Evolutionary conservation across 2,888 invertebrate species (phyloP), one percentile per base, ranked within the genome.

Genomic region (Ophioninae sp.): DNA sequence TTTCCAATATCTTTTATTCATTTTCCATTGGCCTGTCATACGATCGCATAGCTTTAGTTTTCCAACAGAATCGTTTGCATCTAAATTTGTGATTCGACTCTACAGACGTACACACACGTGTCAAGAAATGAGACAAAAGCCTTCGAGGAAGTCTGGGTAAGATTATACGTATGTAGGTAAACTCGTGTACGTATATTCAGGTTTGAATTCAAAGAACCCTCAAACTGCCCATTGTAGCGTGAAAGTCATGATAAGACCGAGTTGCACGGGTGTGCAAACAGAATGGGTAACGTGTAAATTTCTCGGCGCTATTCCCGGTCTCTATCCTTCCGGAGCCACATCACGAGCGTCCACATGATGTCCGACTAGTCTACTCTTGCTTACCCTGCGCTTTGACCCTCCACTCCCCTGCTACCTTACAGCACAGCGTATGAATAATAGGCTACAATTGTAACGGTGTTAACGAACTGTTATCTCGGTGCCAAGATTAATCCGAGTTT

Each of bases 201-300:
- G 74, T 64, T 62, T 69, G 61, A 67, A 79, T 72, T 30, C 70
- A 73, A 76, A 79, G 76, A 81, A 78, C 81, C 70, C 56, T 75
- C 72, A 67, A 37, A 72, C 62, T 82, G 68, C 57, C 79, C 73
- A 81, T 84, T 84, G 81, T 84, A 82, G 76, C 79, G 84, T 84
- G 81, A 84, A 84, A 84, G 84, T 84, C 84, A 72, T 39, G 84
- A 84, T 84, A 84, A 84, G 84, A 73, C 81, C 73, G 72, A 72
- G 79, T 73, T 79, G 67, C 73, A 72, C 84, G 81, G 79, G 81
- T 84, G 81, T 64, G 75, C 81, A 76, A 84, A 84, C 73, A 79
- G 72, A 84, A 79, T 79, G 68, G 78, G 70, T 65, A 64, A 75
- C 61, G 73, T 67, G 79, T n/a, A 73, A 79, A 79, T 79, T 79